These are phyloP conservation scores for Strigamia maritima DNA, from an alignment of 2,888 invertebrate genomes.

Conservation along the genomic window DNA sequence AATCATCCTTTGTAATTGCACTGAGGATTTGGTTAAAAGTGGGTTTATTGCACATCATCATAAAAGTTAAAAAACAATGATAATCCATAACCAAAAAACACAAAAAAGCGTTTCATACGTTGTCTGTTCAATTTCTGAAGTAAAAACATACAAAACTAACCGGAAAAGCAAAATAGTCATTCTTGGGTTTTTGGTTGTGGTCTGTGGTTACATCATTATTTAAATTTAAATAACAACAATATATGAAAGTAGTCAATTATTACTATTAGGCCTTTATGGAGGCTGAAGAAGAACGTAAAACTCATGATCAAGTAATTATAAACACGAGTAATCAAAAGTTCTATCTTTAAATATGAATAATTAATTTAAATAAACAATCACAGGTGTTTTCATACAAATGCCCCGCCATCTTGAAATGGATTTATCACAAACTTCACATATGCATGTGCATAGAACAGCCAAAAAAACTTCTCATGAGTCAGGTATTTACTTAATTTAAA, in stretches of 20 bases:
- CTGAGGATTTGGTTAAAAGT: too few relatives aligned
- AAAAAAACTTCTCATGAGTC: not conserved
- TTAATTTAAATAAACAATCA: not conserved
- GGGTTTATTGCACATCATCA: too few relatives aligned
- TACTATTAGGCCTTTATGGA: not conserved
- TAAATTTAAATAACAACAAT: not conserved
- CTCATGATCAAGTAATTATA: not conserved
- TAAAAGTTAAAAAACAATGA: too few relatives aligned
- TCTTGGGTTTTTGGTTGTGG: too few relatives aligned
- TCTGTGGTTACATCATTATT: too few relatives aligned
- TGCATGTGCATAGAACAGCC: not conserved
- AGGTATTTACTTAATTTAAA: not conserved
- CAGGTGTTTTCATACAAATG: not conserved
- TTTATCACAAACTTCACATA: not conserved
- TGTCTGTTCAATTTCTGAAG: too few relatives aligned
- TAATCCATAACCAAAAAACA: too few relatives aligned
- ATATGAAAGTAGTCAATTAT: not conserved
- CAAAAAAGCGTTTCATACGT: too few relatives aligned
- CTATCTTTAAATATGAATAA: not conserved
- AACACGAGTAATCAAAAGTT: not conserved
- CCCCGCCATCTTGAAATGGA: not conserved
- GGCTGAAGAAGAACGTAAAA: not conserved
- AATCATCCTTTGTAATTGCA: too few relatives aligned
- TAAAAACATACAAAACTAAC: too few relatives aligned
- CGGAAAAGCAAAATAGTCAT: too few relatives aligned